A percentile compares a stretch with the other conserved stretches of the same genome.
These are phyloP conservation scores for Melanotaenia pygmaea DNA, from an alignment of 2,797 vertebrate genomes.

Conservation along the genomic window DNA sequence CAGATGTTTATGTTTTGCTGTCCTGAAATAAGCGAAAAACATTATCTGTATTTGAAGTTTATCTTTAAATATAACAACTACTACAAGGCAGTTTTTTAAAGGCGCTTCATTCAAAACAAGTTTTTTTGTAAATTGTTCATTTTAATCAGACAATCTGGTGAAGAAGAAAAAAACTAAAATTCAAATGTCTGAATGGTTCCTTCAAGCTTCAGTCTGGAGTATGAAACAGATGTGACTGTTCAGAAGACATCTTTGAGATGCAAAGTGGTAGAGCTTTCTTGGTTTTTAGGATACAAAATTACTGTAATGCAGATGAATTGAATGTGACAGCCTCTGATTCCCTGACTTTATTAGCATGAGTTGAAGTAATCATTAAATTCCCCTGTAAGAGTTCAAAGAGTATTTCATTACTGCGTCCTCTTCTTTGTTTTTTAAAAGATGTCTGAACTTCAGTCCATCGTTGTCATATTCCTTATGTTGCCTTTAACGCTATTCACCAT, in stretches of 20 bases:
- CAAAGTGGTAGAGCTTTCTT: conserved; percentile 15
- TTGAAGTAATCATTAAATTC: conserved; percentile 15
- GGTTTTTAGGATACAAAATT: not conserved
- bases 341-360: conserved; percentile 3
- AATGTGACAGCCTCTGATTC: conserved; percentile 13
- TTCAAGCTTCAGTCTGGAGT: conserved; percentile 59
- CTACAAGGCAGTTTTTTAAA: conserved; percentile 2
- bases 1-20: conserved; percentile 9
- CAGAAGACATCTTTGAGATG: conserved; percentile 60
- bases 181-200: conserved; percentile 63
- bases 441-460: conserved; percentile 55
- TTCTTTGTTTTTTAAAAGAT: conserved; percentile 60
- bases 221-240: conserved; percentile 56
- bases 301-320: conserved; percentile 7
- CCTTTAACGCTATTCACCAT: conserved; percentile 54
- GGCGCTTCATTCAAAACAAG: conserved; percentile 17
- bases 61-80: not conserved
- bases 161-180: conserved; percentile 43
- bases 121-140: not conserved
- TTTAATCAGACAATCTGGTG: conserved; percentile 17
- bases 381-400: not conserved
- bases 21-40: not conserved
- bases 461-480: conserved; percentile 56
- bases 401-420: not conserved
- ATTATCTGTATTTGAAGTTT: not conserved